Evolutionary conservation across 2,797 vertebrate genomes (phyloP).

Genomic region (Protosalanx chinensis): DNA sequence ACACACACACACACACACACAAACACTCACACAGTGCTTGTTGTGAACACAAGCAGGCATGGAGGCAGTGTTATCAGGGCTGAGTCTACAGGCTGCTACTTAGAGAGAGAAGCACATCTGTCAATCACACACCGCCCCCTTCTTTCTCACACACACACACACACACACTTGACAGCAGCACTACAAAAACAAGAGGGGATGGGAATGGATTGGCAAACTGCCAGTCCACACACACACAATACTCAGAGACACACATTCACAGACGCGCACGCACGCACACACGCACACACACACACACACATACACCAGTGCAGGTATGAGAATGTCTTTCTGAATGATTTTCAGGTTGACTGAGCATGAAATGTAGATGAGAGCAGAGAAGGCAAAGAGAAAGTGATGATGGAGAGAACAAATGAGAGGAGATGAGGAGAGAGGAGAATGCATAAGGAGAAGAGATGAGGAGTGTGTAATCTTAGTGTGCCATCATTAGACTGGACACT

Average conservation of each 20-base stretch:
- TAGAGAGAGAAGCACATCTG: constrained; percentile 1
- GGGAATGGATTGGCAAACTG: constrained; percentile 4
- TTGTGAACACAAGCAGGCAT: not conserved
- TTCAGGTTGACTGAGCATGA: constrained; percentile 31
- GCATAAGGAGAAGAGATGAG: no score
- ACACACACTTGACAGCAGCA: not conserved
- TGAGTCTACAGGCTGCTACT: not conserved
- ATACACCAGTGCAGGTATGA: constrained; percentile 8
- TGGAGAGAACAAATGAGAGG: not conserved
- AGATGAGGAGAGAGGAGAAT: not conserved
- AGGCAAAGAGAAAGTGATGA: not conserved
- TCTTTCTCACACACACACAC: not conserved
- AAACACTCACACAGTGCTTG: constrained; percentile 3
- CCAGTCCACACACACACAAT: not conserved
- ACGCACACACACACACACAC: constrained; percentile 8
- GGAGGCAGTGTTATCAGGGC: not conserved
- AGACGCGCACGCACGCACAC: not conserved
- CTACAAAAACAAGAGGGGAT: not conserved
- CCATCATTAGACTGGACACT: constrained; percentile 4
- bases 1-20: constrained; percentile 9
- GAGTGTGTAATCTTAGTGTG: not conserved
- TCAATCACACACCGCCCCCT: not conserved
- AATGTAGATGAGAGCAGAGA: constrained; percentile 27
- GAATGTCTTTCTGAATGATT: constrained; percentile 17
- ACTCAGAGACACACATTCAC: no score